Conservation (phyloP, 2,113 vertebrate genomes). For the Cottus gobio region DNA sequence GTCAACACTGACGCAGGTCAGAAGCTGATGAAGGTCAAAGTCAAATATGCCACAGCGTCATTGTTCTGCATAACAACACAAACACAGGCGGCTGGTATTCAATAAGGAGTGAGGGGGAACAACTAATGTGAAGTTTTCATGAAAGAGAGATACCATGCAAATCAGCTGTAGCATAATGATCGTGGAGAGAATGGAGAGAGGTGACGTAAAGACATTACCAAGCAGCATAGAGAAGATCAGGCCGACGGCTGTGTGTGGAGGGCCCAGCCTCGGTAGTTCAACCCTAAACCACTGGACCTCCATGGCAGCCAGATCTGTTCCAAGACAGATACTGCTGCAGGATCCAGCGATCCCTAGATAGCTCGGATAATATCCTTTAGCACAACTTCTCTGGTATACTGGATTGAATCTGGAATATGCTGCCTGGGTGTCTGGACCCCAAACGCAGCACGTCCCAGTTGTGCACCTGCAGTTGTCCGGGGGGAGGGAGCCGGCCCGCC, state of each 20-base stretch:
- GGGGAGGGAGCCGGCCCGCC: slow-evolving; percentile 21
- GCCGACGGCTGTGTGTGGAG: slow-evolving; percentile 34
- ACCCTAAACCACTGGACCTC: slow-evolving; percentile 64
- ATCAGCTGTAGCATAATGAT: not conserved
- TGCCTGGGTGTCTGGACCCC: slow-evolving; percentile 20
- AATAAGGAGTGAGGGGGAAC: not conserved
- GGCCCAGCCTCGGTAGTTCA: slow-evolving; percentile 46
- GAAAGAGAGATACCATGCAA: not conserved
- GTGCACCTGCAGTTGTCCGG: slow-evolving; percentile 23
- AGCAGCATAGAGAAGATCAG: slow-evolving; percentile 72
- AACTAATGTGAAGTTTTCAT: not conserved
- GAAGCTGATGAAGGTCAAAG: slow-evolving; percentile 42
- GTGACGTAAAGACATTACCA: slow-evolving; percentile 69
- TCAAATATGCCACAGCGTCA: not conserved
- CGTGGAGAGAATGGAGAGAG: not conserved
- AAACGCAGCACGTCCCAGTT: slow-evolving; percentile 18
- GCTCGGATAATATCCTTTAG: slow-evolving; percentile 18
- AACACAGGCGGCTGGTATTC: not conserved
- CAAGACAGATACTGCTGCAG: slow-evolving; percentile 53
- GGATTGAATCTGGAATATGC: slow-evolving; percentile 21
- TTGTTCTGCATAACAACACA: not conserved
- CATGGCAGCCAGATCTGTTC: slow-evolving; percentile 66
- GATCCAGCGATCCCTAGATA: slow-evolving; percentile 43
- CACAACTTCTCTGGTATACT: not conserved
- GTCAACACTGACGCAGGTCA: slow-evolving; percentile 3